Percentiles rank a stretch among this genome's conserved stretches.
Conservation (phyloP, 2,113 vertebrate species). For the Bettongia penicillata region DNA sequence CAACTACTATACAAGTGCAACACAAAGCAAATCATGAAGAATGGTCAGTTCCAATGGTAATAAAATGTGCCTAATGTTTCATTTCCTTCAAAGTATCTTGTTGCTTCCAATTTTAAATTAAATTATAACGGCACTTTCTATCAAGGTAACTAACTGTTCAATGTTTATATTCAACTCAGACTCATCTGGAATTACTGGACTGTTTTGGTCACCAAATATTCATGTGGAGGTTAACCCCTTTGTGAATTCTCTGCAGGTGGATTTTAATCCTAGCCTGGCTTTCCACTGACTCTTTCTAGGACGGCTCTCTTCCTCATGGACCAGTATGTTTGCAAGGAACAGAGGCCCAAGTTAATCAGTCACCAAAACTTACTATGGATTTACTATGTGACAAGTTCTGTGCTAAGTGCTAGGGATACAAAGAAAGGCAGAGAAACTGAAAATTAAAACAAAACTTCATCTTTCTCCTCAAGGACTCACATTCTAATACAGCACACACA, state of each 20-base stretch:
- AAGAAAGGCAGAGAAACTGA: not conserved
- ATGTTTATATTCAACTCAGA: not conserved
- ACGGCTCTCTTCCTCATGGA: not conserved
- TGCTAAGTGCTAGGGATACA: not conserved
- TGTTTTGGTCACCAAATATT: not conserved
- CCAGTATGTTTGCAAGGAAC: not conserved
- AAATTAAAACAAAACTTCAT: not conserved
- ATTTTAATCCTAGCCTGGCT: conserved; percentile 12
- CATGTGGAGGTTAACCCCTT: not conserved
- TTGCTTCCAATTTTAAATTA: not conserved
- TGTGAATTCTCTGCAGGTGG: not conserved
- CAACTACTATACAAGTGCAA: not conserved
- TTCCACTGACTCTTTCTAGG: not conserved
- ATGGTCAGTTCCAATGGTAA: not conserved
- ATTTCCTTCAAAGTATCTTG: conserved; percentile 6
- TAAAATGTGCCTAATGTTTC: not conserved
- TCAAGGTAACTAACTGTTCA: not conserved
- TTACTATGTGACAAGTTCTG: not conserved
- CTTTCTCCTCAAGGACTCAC: not conserved
- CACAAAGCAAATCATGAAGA: conserved; percentile 22
- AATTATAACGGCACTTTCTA: not conserved
- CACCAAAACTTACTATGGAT: not conserved
- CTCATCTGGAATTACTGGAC: not conserved
- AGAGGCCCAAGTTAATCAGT: not conserved
- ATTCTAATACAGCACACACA: not conserved